phyloP scores from a whole-genome alignment of 2,797 vertebrate species.

The Pteropus rufus region DNA sequence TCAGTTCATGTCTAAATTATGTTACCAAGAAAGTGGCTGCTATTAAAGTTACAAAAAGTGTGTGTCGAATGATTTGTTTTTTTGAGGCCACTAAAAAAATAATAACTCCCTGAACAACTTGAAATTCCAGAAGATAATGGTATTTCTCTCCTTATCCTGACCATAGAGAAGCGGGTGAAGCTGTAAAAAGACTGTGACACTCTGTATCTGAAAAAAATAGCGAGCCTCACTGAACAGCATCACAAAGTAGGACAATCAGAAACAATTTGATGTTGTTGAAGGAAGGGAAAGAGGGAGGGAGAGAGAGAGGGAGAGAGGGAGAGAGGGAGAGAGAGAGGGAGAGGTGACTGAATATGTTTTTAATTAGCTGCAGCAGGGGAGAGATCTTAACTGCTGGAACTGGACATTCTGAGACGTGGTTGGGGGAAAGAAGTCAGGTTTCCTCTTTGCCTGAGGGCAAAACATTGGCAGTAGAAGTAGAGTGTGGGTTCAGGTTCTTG shows the following conservation, averaged over 20 bases:
- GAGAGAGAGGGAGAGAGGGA: too few relatives aligned
- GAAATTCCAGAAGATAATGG: neutral
- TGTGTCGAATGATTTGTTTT: neutral
- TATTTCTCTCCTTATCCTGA: neutral
- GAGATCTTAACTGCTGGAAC: constrained; percentile 64
- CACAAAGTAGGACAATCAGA: constrained; percentile 71
- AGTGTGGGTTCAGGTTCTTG: constrained; percentile 26
- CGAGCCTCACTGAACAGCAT: constrained; percentile 69
- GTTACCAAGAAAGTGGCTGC: neutral
- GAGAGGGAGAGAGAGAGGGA: too few relatives aligned
- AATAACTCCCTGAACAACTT: neutral
- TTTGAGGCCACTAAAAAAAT: neutral
- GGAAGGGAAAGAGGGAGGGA: neutral
- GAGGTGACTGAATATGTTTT: constrained; percentile 72
- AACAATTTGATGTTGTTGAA: constrained; percentile 67
- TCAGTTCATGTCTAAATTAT: neutral
- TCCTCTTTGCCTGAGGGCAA: constrained; percentile 76
- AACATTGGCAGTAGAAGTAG: constrained; percentile 71
- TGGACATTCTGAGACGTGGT: constrained; percentile 73
- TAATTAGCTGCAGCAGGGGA: constrained; percentile 75
- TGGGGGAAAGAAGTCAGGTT: constrained; percentile 73
- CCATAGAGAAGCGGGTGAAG: constrained; percentile 46
- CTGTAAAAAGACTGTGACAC: constrained; percentile 15
- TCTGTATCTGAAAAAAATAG: constrained; percentile 67
- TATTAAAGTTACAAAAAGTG: neutral